phyloP scores from a whole-genome alignment of 2,113 vertebrate genomes.

The Halichoerus grypus region DNA sequence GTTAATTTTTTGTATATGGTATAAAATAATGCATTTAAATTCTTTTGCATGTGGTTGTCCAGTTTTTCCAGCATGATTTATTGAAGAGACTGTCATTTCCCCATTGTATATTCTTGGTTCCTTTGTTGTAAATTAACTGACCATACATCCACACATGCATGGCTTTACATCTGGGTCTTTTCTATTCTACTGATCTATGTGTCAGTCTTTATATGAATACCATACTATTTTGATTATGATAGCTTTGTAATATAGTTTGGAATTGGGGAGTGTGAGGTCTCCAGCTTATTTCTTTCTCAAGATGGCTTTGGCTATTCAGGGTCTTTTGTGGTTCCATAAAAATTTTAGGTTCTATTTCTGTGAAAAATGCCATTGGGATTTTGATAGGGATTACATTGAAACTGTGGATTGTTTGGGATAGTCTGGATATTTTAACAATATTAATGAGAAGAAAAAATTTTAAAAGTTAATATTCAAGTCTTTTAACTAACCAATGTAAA shows the following conservation, averaged over 20 bases:
- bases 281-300: neutral
- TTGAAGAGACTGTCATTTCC: neutral
- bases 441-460: neutral
- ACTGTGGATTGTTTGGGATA: neutral
- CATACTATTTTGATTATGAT: neutral
- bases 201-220: neutral
- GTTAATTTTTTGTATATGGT: neutral
- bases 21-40: neutral
- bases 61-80: neutral
- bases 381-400: neutral
- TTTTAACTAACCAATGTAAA: constrained; percentile 3
- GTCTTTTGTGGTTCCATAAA: neutral
- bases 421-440: neutral
- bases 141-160: neutral
- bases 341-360: neutral
- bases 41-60: neutral
- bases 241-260: neutral
- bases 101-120: neutral
- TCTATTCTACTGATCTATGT: neutral
- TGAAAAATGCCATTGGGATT: neutral
- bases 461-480: neutral
- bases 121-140: neutral
- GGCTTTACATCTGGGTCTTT: neutral
- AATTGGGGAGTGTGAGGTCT: neutral
- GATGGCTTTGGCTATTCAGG: neutral